Percentiles rank a stretch among this genome's conserved stretches.
Evolutionary conservation across 1,140 invertebrate species (phyloP).

Genomic region (Nautilus pompilius): DNA sequence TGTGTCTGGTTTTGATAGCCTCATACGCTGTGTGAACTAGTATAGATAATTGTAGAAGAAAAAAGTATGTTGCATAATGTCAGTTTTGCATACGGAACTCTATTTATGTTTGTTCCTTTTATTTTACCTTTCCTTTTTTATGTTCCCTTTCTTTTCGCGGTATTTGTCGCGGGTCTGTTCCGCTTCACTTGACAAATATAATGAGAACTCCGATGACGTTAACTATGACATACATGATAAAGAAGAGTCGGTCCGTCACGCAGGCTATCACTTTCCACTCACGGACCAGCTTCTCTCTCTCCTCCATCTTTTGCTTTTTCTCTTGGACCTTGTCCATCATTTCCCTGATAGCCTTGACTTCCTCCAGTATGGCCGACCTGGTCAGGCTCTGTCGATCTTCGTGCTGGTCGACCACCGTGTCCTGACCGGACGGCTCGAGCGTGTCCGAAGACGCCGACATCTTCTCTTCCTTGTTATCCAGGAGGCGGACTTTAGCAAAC

Average conservation of each 20-base stretch:
- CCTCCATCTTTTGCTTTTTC: slow-evolving; percentile 22
- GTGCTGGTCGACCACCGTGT: background rate
- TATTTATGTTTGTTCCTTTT: no score
- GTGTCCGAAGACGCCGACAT: slow-evolving; percentile 1
- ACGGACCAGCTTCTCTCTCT: slow-evolving; percentile 27
- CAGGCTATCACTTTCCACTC: slow-evolving; percentile 54
- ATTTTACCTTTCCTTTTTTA: no score
- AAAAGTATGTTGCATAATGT: no score
- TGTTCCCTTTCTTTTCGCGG: no score
- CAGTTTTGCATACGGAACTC: no score
- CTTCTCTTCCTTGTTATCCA: slow-evolving; percentile 23
- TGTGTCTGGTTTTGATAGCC: no score
- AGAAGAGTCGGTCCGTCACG: slow-evolving; percentile 53
- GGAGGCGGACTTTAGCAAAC: slow-evolving; percentile 29
- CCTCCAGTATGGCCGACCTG: slow-evolving; percentile 20
- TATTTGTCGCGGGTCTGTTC: no score
- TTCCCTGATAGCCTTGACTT: slow-evolving; percentile 35
- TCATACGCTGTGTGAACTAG: no score
- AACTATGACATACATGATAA: slow-evolving; percentile 49
- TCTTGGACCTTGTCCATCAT: slow-evolving; percentile 29
- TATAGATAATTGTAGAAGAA: no score
- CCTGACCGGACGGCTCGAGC: background rate
- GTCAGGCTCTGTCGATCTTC: background rate
- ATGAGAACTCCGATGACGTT: slow-evolving; percentile 43
- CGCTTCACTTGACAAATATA: slow-evolving; percentile 49